phyloP scores from a whole-genome alignment of 2,113 vertebrate species.

The Grammomys dolichurus region DNA sequence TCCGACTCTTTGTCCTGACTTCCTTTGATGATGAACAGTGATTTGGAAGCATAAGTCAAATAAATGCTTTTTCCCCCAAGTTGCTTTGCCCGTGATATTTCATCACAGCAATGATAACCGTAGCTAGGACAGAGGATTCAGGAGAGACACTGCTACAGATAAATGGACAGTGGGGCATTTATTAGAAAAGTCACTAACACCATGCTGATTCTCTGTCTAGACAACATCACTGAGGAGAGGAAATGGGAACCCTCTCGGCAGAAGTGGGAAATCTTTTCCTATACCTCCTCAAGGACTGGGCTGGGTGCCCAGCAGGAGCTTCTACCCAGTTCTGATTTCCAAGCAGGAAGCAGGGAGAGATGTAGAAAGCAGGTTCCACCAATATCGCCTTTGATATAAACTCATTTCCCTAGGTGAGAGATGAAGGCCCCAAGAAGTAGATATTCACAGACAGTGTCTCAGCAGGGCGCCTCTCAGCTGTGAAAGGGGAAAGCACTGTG shows the following conservation, averaged over 20 bases:
- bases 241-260: not conserved
- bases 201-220: not conserved
- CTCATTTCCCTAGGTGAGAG: not conserved
- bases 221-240: not conserved
- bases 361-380: not conserved
- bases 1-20: not conserved
- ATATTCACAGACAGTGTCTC: not conserved
- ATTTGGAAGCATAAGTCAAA: not conserved
- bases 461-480: not conserved
- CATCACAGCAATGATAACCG: not conserved
- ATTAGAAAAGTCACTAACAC: not conserved
- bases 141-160: not conserved
- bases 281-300: too few species aligned
- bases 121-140: not conserved
- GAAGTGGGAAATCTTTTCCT: not conserved
- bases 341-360: not conserved
- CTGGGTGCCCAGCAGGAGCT: not conserved
- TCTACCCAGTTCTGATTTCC: too few species aligned
- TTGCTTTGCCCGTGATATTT: not conserved
- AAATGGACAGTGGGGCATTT: too few species aligned
- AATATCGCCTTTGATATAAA: not conserved
- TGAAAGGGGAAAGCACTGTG: not conserved
- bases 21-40: not conserved
- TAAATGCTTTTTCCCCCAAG: not conserved
- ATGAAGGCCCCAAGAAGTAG: not conserved